phyloP scores from a whole-genome alignment of 1,140 invertebrate species.

The Macrotrachela quadricornifera region DNA sequence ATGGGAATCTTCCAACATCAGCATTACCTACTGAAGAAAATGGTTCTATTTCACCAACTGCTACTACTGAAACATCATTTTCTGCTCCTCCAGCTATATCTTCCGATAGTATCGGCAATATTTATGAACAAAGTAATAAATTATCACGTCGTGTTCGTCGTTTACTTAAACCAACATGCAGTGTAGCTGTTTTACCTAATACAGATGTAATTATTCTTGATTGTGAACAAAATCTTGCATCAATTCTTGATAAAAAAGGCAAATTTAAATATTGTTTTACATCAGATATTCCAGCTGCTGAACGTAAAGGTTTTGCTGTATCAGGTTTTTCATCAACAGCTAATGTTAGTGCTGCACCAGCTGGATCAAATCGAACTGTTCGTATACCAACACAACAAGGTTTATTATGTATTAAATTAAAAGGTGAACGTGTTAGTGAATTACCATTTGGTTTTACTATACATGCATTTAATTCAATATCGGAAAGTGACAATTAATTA shows the following conservation, averaged over 20 bases:
- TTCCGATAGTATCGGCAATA: not conserved
- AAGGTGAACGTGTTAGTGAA: not conserved
- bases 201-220: conserved; percentile 8
- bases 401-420: conserved; percentile 3
- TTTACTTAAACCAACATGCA: conserved; percentile 3
- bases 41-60: no score
- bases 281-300: no score
- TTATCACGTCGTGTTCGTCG: not conserved
- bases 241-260: conserved; percentile 7
- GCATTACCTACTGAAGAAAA: no score
- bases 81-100: not conserved
- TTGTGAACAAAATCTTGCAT: conserved; percentile 1
- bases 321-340: not conserved
- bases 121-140: conserved; percentile 3
- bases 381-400: conserved; percentile 6
- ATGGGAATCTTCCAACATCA: no score
- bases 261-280: conserved; percentile 4
- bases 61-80: no score
- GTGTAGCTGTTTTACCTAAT: conserved; percentile 7
- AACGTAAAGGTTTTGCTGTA: not conserved
- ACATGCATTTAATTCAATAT: no score
- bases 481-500: no score
- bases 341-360: not conserved
- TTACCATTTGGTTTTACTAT: no score
- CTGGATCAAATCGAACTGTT: not conserved